These are phyloP conservation scores for Boloria euphrosyne DNA, from an alignment of 2,888 invertebrate species.

Conservation along the genomic window DNA sequence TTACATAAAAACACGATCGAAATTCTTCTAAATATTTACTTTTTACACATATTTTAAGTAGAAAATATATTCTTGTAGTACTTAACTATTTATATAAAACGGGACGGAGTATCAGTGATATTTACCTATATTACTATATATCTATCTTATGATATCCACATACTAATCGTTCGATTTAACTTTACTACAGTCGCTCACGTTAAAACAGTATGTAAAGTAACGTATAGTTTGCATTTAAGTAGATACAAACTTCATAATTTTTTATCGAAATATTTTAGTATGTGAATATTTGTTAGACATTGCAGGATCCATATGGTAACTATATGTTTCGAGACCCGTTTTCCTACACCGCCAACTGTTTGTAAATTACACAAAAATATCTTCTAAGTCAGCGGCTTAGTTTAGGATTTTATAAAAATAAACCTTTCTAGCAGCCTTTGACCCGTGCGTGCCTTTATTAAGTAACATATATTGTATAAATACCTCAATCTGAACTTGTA, in stretches of 20 bases:
- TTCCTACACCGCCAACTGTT: conserved; percentile 56
- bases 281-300: conserved; percentile 35
- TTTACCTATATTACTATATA: conserved; percentile 41
- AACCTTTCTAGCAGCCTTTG: conserved; percentile 63
- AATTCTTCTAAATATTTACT: conserved; percentile 42
- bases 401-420: conserved; percentile 46
- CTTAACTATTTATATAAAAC: conserved; percentile 43
- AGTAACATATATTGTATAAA: conserved; percentile 63
- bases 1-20: conserved; percentile 46
- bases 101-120: conserved; percentile 48
- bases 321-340: conserved; percentile 78
- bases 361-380: conserved; percentile 8
- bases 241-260: conserved; percentile 12
- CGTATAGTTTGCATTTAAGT: not conserved
- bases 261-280: conserved; percentile 21
- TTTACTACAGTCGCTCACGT: not conserved
- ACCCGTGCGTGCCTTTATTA: conserved; percentile 66
- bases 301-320: conserved; percentile 78
- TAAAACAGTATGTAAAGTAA: not conserved
- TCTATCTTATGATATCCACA: conserved; percentile 52
- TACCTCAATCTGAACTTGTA: conserved; percentile 60
- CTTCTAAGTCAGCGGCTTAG: conserved; percentile 1
- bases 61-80: conserved; percentile 46
- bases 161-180: conserved; percentile 44
- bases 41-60: conserved; percentile 37